These are phyloP conservation scores for Drosophila mimica DNA, from an alignment of 2,888 invertebrate species.

Conservation along the genomic window DNA sequence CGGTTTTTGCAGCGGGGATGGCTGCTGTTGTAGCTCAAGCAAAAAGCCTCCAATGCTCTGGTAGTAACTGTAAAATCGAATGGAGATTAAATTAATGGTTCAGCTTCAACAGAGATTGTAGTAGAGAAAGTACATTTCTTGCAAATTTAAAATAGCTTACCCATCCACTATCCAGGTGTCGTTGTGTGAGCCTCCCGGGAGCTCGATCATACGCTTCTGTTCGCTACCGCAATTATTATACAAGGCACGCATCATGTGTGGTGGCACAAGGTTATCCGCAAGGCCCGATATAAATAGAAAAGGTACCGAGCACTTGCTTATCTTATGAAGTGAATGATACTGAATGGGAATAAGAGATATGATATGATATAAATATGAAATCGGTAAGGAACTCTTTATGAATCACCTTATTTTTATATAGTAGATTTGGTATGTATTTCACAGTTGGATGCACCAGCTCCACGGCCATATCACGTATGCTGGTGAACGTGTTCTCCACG, in stretches of 20 bases:
- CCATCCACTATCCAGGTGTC: slow-evolving; percentile 96
- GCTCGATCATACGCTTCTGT: slow-evolving; percentile 91
- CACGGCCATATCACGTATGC: slow-evolving; percentile 96
- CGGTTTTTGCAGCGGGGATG: slow-evolving; percentile 83
- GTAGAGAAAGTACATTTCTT: neutral
- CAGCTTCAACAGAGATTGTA: neutral
- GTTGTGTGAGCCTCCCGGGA: slow-evolving; percentile 95
- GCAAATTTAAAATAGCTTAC: slow-evolving; percentile 85
- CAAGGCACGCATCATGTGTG: slow-evolving; percentile 94
- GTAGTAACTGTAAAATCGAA: slow-evolving; percentile 80
- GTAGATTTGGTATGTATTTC: slow-evolving; percentile 92
- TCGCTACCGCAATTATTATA: slow-evolving; percentile 91
- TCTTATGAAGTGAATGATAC: slow-evolving; percentile 91
- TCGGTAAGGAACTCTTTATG: neutral
- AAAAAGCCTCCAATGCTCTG: slow-evolving; percentile 83
- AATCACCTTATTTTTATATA: slow-evolving; percentile 95
- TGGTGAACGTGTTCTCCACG: slow-evolving; percentile 97
- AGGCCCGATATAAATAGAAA: slow-evolving; percentile 95
- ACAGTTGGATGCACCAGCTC: slow-evolving; percentile 88
- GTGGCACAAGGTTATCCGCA: slow-evolving; percentile 94
- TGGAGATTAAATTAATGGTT: neutral
- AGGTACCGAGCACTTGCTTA: slow-evolving; percentile 90
- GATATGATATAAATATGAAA: neutral
- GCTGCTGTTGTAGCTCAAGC: slow-evolving; percentile 80
- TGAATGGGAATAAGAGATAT: slow-evolving; percentile 82